Percentiles rank a stretch among this genome's conserved stretches.
Evolutionary conservation across 2,797 vertebrate genomes (phyloP).

Genomic region (Decapterus maruadsi): DNA sequence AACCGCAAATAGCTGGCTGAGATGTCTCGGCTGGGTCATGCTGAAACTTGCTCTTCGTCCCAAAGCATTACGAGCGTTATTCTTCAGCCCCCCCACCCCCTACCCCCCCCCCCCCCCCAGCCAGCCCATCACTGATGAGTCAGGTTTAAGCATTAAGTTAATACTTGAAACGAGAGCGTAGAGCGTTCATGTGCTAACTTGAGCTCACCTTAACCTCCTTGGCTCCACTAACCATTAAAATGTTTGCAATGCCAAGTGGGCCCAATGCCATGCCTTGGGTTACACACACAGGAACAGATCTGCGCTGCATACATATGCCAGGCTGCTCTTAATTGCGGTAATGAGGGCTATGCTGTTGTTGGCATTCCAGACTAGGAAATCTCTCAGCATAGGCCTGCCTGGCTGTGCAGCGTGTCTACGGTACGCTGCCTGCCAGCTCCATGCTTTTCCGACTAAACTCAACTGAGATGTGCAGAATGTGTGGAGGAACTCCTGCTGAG

Average conservation of each 20-base stretch:
- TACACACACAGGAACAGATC: conserved; percentile 28
- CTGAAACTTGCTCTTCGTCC: conserved; percentile 14
- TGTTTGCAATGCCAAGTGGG: conserved; percentile 38
- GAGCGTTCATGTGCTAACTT: conserved; percentile 42
- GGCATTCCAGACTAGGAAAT: neutral
- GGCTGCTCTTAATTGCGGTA: conserved; percentile 8
- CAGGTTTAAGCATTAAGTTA: conserved; percentile 38
- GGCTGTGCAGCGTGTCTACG: neutral
- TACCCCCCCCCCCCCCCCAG: too few relatives aligned
- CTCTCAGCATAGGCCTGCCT: neutral
- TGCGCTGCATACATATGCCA: conserved; percentile 11
- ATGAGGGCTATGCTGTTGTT: conserved; percentile 34
- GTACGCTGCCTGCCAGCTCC: neutral
- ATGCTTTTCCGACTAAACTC: neutral
- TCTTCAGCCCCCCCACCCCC: neutral
- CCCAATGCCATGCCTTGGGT: conserved; percentile 25
- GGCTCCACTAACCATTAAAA: conserved; percentile 46
- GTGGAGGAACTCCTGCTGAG: neutral
- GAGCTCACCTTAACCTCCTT: conserved; percentile 20
- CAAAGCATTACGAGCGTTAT: conserved; percentile 28
- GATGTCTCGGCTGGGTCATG: conserved; percentile 6
- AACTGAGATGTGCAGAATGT: neutral
- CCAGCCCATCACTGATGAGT: conserved; percentile 30
- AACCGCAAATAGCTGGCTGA: conserved; percentile 1
- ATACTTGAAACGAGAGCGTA: neutral